Base-by-base conservation (phyloP, 2,888 invertebrate genomes). In the Leptinotarsa tumamoca region DNA sequence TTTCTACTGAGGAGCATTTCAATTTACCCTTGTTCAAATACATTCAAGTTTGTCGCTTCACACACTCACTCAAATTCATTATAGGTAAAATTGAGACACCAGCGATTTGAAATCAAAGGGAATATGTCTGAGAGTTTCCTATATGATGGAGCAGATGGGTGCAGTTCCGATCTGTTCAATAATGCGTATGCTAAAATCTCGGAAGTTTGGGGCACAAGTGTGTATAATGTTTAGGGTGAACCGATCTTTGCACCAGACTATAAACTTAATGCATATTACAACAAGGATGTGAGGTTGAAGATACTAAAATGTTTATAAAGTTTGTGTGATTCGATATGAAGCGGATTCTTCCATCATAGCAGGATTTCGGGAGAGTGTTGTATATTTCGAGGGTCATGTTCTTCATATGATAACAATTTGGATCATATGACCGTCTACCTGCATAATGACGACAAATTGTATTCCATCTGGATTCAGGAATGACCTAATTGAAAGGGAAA, bases 181-280 rank as follows among this genome's bases (percentile, higher is more conserved):
- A 77, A 77, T 77, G 77, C 77, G 77, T 77, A 74, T 71, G 70
- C 74, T 72, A 68, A 76, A 73, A 76, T 76, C 50, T 49, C 43
- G 54, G 58, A 77, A 75, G 51, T 77, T 77, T 66, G 18, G 52
- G 23, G 69, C 77, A 63, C 77, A 74, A 72, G 72, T 77, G 77
- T 77, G 74, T 71, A 66, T 77, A 77, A 77, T 77, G 77, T 74
- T 73, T 33, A 67, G 75, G 58, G 67, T 69, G 72, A 76, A 70
- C 72, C 66, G 54, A 75, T 72, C 72, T 68, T 63, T 63, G 68
- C 71, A 21, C 23, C 54, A 56, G 56, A 56, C 49, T 72, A 15
- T 15, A 67, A 72, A 33, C 67, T 70, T 52, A 70, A 73, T 72
- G 75, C 52, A 69, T 23, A 61, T 58, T 70, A 58, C 49, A 70